Conservation (phyloP, 64 coral and sea anemone genomes). For the Montipora cactus region DNA sequence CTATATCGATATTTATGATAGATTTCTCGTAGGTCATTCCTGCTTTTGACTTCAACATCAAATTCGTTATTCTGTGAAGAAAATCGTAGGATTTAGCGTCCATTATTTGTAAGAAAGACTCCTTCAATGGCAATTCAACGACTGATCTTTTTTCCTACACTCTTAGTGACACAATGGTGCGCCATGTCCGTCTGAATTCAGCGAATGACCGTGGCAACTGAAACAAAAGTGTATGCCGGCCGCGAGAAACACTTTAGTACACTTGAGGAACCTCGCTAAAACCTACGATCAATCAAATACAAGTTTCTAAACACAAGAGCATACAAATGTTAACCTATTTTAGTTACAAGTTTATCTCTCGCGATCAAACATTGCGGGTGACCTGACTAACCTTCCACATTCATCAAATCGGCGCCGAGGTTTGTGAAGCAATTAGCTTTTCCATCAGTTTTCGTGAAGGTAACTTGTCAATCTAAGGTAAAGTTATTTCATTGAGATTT, state of each 20-base stretch:
- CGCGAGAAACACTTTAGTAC: not conserved
- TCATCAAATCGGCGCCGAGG: not conserved
- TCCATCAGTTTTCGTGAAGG: not conserved
- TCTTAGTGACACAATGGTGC: too few relatives aligned
- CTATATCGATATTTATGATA: slow-evolving; percentile 89
- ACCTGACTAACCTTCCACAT: not conserved
- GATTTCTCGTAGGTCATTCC: slow-evolving; percentile 94
- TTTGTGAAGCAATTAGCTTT: not conserved
- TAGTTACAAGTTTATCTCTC: not conserved
- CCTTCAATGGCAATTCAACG: too few relatives aligned
- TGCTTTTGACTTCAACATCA: slow-evolving; percentile 30
- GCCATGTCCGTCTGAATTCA: too few relatives aligned
- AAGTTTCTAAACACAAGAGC: slow-evolving; percentile 4
- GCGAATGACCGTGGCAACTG: too few relatives aligned
- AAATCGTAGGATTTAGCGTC: not conserved
- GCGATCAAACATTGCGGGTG: not conserved
- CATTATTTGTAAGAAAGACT: not conserved
- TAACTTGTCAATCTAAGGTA: too few relatives aligned
- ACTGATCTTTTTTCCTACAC: too few relatives aligned
- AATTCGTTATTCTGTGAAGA: not conserved
- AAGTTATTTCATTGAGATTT: not conserved
- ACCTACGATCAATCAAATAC: not conserved
- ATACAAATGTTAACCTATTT: not conserved
- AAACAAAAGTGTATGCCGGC: not conserved
- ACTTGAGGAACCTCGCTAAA: not conserved